phyloP scores from a whole-genome alignment of 2,888 invertebrate genomes.

The Drosophila robusta region DNA sequence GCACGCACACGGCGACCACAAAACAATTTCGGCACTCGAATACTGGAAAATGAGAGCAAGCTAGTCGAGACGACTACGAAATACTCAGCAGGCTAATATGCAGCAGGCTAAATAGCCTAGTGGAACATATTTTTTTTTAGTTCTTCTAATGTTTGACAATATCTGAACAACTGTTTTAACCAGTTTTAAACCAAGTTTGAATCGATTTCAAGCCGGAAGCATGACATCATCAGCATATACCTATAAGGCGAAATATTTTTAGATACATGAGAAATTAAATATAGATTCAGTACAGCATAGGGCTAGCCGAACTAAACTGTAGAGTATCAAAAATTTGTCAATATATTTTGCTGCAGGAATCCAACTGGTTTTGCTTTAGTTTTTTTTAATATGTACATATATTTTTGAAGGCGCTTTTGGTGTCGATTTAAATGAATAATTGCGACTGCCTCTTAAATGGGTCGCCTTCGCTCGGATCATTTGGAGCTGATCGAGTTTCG shows the following conservation, averaged over 20 bases:
- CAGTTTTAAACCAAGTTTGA: slow-evolving; percentile 1
- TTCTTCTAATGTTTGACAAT: background rate
- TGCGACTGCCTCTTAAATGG: slow-evolving; percentile 56
- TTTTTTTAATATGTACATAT: background rate
- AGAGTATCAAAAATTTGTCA: slow-evolving; percentile 4
- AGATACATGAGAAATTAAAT: background rate
- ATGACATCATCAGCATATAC: slow-evolving; percentile 8
- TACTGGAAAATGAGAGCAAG: slow-evolving; percentile 6
- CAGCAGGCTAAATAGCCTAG: background rate
- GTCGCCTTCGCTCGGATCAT: slow-evolving; percentile 56
- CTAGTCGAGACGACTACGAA: slow-evolving; percentile 10
- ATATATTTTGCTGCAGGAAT: slow-evolving; percentile 9
- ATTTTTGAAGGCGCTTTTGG: slow-evolving; percentile 30
- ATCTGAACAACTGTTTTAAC: background rate
- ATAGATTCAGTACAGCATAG: background rate
- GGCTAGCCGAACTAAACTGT: background rate
- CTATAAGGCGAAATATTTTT: no score
- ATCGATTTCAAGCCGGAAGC: slow-evolving; percentile 6
- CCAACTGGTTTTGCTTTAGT: slow-evolving; percentile 22
- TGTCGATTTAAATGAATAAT: slow-evolving; percentile 75
- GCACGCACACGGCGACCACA: slow-evolving; percentile 51
- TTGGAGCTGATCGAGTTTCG: slow-evolving; percentile 48
- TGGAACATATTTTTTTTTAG: background rate
- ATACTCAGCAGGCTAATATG: slow-evolving; percentile 8
- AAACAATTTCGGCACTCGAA: slow-evolving; percentile 19